Percentiles rank a stretch among this genome's conserved stretches.
Evolutionary conservation across 1,140 invertebrate species (phyloP).

Genomic region (Venustaconcha ellipsiformis): DNA sequence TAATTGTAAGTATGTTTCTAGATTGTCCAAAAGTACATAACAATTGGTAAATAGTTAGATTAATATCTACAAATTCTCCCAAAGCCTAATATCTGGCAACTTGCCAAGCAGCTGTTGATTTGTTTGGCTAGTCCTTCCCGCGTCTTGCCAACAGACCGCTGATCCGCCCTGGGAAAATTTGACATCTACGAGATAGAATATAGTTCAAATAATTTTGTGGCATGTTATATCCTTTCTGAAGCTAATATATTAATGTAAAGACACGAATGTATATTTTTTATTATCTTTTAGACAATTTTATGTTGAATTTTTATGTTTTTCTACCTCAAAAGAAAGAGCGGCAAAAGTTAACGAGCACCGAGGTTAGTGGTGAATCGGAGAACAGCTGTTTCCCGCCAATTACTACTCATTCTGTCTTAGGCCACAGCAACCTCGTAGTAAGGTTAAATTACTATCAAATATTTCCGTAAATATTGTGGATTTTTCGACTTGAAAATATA

Average conservation of each 20-base stretch:
- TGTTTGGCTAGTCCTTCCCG: conserved; percentile 36
- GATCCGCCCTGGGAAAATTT: conserved; percentile 22
- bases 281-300: not conserved
- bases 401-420: conserved; percentile 39
- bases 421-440: conserved; percentile 38
- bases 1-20: not conserved
- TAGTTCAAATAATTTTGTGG: conserved; percentile 6
- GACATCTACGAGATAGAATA: conserved; percentile 15
- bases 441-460: conserved; percentile 30
- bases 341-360: conserved; percentile 19
- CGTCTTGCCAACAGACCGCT: conserved; percentile 34
- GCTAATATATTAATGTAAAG: not conserved
- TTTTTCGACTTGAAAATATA: conserved; percentile 11
- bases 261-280: not conserved
- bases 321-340: not conserved
- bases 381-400: conserved; percentile 32
- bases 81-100: conserved; percentile 24
- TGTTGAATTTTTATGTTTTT: not conserved
- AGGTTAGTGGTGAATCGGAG: conserved; percentile 25
- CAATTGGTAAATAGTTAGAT: not conserved
- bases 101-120: conserved; percentile 38
- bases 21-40: not conserved
- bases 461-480: conserved; percentile 15
- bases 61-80: conserved; percentile 22
- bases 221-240: not conserved